phyloP scores from a whole-genome alignment of 1,140 invertebrate species.

The Cheumatopsyche charites region DNA sequence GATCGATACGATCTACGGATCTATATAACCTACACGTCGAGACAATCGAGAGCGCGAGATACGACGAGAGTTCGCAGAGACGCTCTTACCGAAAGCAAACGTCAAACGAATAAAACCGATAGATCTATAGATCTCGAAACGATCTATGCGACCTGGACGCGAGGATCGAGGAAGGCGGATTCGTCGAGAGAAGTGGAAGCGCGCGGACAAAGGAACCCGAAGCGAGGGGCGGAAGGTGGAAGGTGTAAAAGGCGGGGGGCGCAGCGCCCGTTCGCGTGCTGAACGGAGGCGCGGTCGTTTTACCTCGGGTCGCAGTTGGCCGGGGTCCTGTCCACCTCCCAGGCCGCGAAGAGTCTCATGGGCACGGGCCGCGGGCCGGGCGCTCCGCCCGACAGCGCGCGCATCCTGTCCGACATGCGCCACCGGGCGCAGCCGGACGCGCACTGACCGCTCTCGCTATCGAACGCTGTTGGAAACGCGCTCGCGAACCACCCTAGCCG shows the following conservation, averaged over 20 bases:
- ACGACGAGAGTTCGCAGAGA: no score
- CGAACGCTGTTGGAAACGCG: background rate
- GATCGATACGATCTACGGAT: no score
- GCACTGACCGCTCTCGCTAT: background rate
- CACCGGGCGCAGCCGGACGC: background rate
- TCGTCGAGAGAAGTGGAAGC: background rate
- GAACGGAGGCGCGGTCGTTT: conserved; percentile 38
- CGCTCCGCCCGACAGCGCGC: conserved; percentile 9
- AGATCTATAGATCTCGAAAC: no score
- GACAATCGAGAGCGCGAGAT: no score
- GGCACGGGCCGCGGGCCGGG: conserved; percentile 72
- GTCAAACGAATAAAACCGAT: no score
- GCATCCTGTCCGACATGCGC: conserved; percentile 12
- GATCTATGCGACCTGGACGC: no score
- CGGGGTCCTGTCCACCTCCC: conserved; percentile 96
- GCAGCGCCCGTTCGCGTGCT: background rate
- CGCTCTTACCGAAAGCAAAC: no score
- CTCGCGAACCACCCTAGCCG: no score
- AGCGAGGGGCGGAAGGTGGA: background rate
- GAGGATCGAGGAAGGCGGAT: background rate
- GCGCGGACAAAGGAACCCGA: background rate
- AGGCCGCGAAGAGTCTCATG: conserved; percentile 97
- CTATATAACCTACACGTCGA: no score
- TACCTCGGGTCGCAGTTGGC: conserved; percentile 97
- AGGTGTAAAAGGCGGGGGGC: background rate